Evolutionary conservation across 2,113 vertebrate species (phyloP), one percentile per base, ranked within the genome.

Genomic region (Strix aluco): DNA sequence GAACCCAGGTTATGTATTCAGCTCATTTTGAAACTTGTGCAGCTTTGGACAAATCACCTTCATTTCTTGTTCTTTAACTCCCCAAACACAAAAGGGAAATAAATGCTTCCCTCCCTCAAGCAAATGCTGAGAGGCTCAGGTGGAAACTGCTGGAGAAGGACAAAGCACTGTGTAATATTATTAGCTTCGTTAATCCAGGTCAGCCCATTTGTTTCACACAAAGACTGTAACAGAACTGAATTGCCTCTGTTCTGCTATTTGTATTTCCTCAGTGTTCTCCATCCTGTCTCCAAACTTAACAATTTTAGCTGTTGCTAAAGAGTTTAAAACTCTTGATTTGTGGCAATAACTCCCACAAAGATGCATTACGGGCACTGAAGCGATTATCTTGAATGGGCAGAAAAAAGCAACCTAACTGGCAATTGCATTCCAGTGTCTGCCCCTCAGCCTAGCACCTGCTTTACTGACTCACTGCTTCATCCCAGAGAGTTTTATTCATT

Each of bases 281-380:
- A 67, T 47, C 71, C 61, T 83, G 26, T 69, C 65, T 96, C 58
- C 78, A 84, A 92, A 81, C 11, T 1, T n/a, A 90, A 88, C 57
- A 71, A 80, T 86, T 95, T 95, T 61, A 90, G 72, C 70, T 73
- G 44, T 75, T 95, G 70, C 90, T 92, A 57, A 81, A 96, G 71
- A 72, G 61, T 89, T 92, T 94, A 62, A 93, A 90, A 88, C 71
- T 91, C 67, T 80, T 95, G 95, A 94, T 89, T 96, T 94, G 92
- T 86, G 52, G 75, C 86, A 84, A 2, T 74, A 90, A 72, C 71
- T 93, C 49, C n/a, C 73, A 77, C 86, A 95, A 83, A 95, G 81
- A 93, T 90, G 52, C 61, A 58, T 93, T 91, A n/a, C 66, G 36
- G 78, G 27, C 3, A 4, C 80, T 79, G 78, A 82, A 89, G 63